Percentiles rank a stretch among this genome's conserved stretches.
phyloP scores from a whole-genome alignment of 2,797 vertebrate species.

The Todus mexicanus region DNA sequence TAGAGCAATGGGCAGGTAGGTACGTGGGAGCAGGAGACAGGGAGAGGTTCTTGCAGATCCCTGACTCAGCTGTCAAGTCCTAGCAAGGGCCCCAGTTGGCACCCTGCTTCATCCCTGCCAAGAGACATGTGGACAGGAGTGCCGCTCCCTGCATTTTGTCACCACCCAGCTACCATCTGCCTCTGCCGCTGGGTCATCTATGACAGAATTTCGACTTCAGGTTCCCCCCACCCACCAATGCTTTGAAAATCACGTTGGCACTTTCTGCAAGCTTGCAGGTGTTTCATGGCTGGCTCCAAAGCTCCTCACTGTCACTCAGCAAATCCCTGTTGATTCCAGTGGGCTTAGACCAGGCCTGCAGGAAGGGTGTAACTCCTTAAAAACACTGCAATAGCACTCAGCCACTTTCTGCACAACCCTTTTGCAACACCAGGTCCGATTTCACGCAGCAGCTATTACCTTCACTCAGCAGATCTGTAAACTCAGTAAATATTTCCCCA shows the following conservation, averaged over 20 bases:
- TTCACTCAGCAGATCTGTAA: background rate
- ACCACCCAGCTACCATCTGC: background rate
- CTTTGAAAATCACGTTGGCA: background rate
- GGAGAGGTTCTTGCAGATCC: slow-evolving; percentile 4
- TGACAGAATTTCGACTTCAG: background rate
- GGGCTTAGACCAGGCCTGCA: background rate
- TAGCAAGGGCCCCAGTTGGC: background rate
- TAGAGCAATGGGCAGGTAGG: background rate
- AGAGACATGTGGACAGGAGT: background rate
- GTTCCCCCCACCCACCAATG: rapidly evolving
- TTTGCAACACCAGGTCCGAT: background rate
- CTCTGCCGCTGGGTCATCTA: background rate
- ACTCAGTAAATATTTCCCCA: rapidly evolving
- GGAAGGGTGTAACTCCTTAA: background rate
- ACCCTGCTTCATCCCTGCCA: background rate
- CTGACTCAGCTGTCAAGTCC: slow-evolving; percentile 23
- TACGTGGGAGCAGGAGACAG: background rate
- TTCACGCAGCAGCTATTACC: background rate
- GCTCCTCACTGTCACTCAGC: background rate
- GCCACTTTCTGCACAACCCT: background rate
- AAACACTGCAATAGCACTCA: background rate
- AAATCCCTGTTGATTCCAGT: background rate
- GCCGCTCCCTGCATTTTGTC: background rate
- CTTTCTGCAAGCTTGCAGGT: background rate
- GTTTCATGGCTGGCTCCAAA: background rate